Base-by-base conservation (phyloP, 2,888 invertebrate genomes). In the Oxyscelio sp. region DNA sequence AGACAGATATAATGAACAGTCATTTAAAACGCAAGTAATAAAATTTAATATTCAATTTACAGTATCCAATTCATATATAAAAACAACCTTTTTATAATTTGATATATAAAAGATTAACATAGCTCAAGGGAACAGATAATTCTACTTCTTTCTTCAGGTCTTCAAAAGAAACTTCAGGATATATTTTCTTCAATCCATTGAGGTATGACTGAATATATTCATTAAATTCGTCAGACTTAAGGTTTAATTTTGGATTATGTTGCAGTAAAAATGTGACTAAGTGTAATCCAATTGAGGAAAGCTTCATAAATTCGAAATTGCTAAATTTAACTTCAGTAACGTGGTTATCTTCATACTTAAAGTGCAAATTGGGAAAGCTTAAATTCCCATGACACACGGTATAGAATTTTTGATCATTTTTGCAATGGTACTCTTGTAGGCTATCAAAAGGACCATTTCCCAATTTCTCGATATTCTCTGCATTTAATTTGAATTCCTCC, bases 261-360 rank as follows among this genome's bases (percentile, higher is more conserved):
- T 80, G 63, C 0, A 68, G 1, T 1, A 92, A 81, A 85, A 92
- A 80, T 13, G 85, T 80, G 5, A 85, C 85, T n/a, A 93, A 77
- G 68, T 93, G 93, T 54, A 91, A 74, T 22, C 88, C 87, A 22
- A 90, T 87, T 22, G 91, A 90, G 8, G 89, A 90, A 54, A 90
- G 89, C 68, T 89, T 90, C 87, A 92, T 90, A 48, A 86, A 87
- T 43, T 91, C 90, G 91, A 93, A 94, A 84, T 92, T 92, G 50
- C 90, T 86, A 31, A 92, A 84, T 75, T 89, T 92, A 15, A 90
- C 87, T 40, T 91, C 91, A 22, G 56, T 15, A 4, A 73, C n/a
- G 38, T 68, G 40, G 61, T 63, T 73, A 54, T 78, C 48, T 52
- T 84, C 74, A 54, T 77, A 81, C 52, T 83, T 86, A 38, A 87